Conservation (phyloP, 2,113 vertebrate species). For the Paedocypris sp. region DNA sequence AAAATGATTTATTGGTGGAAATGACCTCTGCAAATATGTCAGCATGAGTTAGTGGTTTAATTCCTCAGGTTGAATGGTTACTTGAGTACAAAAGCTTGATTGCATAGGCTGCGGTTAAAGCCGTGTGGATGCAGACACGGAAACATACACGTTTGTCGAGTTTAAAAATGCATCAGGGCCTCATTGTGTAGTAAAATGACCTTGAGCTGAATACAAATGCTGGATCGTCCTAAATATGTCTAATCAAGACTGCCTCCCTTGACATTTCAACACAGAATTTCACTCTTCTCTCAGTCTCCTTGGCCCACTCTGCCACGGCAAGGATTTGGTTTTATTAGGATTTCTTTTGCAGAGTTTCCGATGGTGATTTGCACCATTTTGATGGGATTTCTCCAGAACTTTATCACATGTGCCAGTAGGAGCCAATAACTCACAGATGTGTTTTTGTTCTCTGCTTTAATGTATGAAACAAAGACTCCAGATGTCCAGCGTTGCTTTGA, state of each 20-base stretch:
- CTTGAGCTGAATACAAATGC: slow-evolving; percentile 13
- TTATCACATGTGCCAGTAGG: background rate
- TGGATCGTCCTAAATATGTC: slow-evolving; percentile 10
- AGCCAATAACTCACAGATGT: background rate
- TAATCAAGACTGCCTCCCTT: slow-evolving; percentile 20
- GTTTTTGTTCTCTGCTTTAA: background rate
- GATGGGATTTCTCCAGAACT: background rate
- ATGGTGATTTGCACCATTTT: background rate
- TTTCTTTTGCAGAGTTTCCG: background rate
- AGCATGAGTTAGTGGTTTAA: no score
- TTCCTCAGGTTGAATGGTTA: no score
- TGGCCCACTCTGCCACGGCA: slow-evolving; percentile 1
- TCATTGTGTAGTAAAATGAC: slow-evolving; percentile 10
- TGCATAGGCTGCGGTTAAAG: no score
- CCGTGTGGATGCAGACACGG: no score
- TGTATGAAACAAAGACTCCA: slow-evolving; percentile 17
- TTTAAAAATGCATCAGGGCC: background rate
- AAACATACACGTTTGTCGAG: no score
- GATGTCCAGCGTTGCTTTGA: slow-evolving; percentile 1
- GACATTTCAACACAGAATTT: slow-evolving; percentile 18
- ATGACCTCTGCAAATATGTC: no score
- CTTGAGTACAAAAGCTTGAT: no score
- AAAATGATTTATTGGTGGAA: no score
- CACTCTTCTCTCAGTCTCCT: slow-evolving; percentile 9
- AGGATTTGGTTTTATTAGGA: background rate